These are phyloP conservation scores for Moxostoma hubbsi DNA, from an alignment of 2,797 vertebrate species.

Conservation along the genomic window DNA sequence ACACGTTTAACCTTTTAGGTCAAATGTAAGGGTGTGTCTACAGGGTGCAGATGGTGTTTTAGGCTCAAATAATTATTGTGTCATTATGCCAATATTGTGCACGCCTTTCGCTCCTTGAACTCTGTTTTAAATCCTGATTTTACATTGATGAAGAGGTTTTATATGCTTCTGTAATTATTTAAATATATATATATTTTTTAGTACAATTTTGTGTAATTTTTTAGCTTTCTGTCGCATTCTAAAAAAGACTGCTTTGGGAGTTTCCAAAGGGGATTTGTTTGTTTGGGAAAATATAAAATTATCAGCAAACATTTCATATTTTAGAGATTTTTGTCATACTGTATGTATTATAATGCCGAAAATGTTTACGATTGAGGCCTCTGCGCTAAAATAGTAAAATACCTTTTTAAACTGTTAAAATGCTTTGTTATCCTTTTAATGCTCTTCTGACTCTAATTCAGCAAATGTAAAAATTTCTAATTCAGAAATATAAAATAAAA, in stretches of 20 bases:
- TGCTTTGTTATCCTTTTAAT: neutral
- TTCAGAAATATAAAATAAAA: no score
- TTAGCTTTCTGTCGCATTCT: no score
- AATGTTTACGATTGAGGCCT: slow-evolving; percentile 21
- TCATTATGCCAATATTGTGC: slow-evolving; percentile 49
- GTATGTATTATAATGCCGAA: neutral
- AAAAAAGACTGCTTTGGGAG: neutral
- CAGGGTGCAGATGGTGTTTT: slow-evolving; percentile 60
- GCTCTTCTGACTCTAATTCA: neutral
- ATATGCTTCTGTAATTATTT: neutral
- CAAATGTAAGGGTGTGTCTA: slow-evolving; percentile 76
- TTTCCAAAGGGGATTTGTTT: neutral
- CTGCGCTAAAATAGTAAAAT: neutral
- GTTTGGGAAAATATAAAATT: neutral
- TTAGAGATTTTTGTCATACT: neutral
- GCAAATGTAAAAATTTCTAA: no score
- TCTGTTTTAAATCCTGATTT: neutral
- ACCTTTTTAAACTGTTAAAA: no score
- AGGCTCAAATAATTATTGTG: slow-evolving; percentile 58
- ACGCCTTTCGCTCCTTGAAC: slow-evolving; percentile 64
- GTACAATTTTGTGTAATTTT: no score
- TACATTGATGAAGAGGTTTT: neutral
- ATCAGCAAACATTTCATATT: neutral
- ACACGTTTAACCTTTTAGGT: slow-evolving; percentile 73
- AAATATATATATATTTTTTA: no score